Base-by-base conservation (phyloP, 2,113 vertebrate genomes). In the Agapornis roseicollis region DNA sequence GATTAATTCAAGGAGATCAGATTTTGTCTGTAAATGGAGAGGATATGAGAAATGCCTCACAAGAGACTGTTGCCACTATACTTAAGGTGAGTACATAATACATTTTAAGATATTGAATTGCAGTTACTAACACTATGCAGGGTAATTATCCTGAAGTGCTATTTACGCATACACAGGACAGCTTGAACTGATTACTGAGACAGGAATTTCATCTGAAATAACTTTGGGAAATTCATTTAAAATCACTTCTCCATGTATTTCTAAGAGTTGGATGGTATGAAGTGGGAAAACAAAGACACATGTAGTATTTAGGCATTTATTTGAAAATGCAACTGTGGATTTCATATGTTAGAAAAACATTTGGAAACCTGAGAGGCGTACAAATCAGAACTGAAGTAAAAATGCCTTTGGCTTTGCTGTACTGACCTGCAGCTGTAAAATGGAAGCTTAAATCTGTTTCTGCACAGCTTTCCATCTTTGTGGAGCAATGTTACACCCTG, bases 1-100 rank as follows among this genome's bases (percentile, higher is more conserved):
- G 99, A 81, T 97, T 99, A 95, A 99, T 99, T 98, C 99, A 99
- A 95, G 99, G 99, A 66, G 99, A 99, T 92, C 99, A 99, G 97
- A 99, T 99, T 96, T 96, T 99, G 96, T 98, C 98, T 20, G 99
- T 99, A 96, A 98, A 99, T 61, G 98, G 98, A 44, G 99, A 99
- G 73, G 98, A 99, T 96, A 97, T 99, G 80, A 98, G 98, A 91
- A 98, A 97, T 85, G 98, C 99, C 64, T 99, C 99, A 23, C 99
- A 99, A 91, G 99, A 99, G 94, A 98, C 98, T 0, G 99, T 99
- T 70, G 99, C 99, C 33, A 98, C 99, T 61, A 96, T 99, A 39
- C 98, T 99, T 91, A 99, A 99, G 98, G 99, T 99, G 92, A 95
- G 97, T 95, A 42, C n/a, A 23, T 31, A 44, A 52, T n/a, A 42